Base-by-base conservation (phyloP, 2,888 invertebrate species). In the Catocala fraxini region DNA sequence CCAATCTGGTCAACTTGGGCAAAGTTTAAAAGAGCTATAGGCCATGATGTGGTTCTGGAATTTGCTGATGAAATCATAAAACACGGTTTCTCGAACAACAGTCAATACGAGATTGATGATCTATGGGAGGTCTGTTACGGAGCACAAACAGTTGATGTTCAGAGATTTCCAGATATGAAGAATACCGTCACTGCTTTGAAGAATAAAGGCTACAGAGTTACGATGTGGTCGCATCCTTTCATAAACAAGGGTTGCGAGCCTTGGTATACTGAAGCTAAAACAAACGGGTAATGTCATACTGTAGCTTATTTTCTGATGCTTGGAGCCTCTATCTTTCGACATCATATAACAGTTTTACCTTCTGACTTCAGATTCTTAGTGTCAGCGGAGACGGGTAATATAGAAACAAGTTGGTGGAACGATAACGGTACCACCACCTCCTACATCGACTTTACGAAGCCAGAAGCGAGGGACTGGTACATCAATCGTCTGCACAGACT, bases 1-100 rank as follows among this genome's bases (percentile, higher is more conserved):
- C 96, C 96, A 0, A 94, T 96, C 68, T 96, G 96, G 96, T 96
- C 96, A 0, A 96, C 96, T 0, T 96, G 96, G 95, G 96, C 96
- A 0, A 85, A 93, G 46, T 96, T 95, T 80, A 95, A 95, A 61
- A 82, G 87, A 0, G 79, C 91, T 10, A 92, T 96, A 0, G 94
- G 94, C 70, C 95, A 96, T 67, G 78, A 85, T 0, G 84, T 88
- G 0, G 92, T 96, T 0, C 52, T 93, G 33, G 83, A 90, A 15
- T 96, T 94, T 71, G 95, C 95, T 5, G 86, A 94, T 57, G 91
- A 95, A 52, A 95, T 96, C 56, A 81, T 83, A 1, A 84, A 83
- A 0, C 72, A 95, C 63, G 94, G 93, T 0, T 95, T 95, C 65
- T 88, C 91, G 0, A 91, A 92, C 10, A 13, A 13, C 73, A 95